These are phyloP conservation scores for Leptopterna dolabrata DNA, from an alignment of 2,888 invertebrate species.

Conservation along the genomic window DNA sequence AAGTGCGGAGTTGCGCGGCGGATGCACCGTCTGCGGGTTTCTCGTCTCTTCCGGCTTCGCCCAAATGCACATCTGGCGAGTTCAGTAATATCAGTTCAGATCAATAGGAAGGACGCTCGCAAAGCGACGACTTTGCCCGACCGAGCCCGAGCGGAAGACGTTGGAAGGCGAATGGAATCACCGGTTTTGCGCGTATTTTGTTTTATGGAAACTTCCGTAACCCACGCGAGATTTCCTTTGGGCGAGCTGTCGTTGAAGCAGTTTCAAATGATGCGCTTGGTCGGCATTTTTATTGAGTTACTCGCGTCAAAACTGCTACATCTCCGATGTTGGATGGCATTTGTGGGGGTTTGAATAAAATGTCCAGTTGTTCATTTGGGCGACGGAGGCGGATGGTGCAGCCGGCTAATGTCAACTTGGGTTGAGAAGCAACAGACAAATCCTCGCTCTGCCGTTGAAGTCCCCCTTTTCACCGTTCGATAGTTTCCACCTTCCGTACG, in stretches of 20 bases:
- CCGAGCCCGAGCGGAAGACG: not conserved
- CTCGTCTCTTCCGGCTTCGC: not conserved
- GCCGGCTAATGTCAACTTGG: not conserved
- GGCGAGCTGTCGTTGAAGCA: too few species aligned
- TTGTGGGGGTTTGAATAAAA: not conserved
- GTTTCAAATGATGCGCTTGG: too few species aligned
- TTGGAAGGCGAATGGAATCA: not conserved
- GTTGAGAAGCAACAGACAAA: conserved; percentile 1
- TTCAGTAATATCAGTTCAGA: conserved; percentile 32
- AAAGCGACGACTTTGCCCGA: conserved; percentile 18
- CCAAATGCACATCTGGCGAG: conserved; percentile 14
- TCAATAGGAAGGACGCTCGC: conserved; percentile 22
- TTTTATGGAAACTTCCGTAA: not conserved
- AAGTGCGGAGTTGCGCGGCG: not conserved
- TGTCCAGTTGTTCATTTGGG: not conserved
- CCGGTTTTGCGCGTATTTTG: not conserved
- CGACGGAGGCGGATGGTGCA: not conserved
- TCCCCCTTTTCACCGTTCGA: not conserved
- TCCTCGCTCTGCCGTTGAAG: not conserved
- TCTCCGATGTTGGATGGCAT: not conserved
- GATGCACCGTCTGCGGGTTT: not conserved
- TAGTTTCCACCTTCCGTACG: not conserved
- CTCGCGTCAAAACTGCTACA: not conserved
- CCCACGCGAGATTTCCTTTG: too few species aligned
- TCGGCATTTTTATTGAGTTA: too few species aligned